Conservation (phyloP, 2,888 invertebrate species). For the Encarsia formosa region DNA sequence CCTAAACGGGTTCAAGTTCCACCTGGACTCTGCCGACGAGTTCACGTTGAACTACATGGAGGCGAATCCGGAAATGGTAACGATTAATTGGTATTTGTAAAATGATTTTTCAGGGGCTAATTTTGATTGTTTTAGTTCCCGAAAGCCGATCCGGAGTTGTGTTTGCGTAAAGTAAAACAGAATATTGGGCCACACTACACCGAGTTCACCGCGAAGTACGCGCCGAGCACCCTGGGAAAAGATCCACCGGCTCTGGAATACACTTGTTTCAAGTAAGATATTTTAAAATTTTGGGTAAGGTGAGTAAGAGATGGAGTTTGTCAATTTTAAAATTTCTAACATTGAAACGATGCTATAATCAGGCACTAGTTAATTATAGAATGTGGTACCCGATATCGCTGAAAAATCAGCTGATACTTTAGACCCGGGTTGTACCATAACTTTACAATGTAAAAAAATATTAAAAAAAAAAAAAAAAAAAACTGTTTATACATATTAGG, state of each 20-base stretch:
- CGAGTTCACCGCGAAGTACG: conserved; percentile 69
- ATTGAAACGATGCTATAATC: too few species aligned
- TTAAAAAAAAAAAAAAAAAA: too few species aligned
- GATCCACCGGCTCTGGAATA: neutral
- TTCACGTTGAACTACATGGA: conserved; percentile 88
- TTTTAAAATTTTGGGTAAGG: neutral
- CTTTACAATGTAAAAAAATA: too few species aligned
- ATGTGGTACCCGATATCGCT: too few species aligned
- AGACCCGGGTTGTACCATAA: too few species aligned
- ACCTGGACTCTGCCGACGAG: conserved; percentile 77
- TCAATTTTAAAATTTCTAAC: too few species aligned
- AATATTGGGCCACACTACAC: conserved; percentile 68
- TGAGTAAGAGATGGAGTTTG: too few species aligned
- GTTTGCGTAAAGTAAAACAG: conserved; percentile 71
- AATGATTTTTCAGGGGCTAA: too few species aligned
- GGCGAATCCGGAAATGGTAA: conserved; percentile 66
- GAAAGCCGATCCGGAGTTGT: conserved; percentile 66
- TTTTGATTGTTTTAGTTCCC: conserved; percentile 65
- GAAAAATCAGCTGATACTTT: too few species aligned
- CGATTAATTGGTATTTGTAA: conserved; percentile 11
- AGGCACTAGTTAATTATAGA: too few species aligned
- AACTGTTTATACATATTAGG: too few species aligned
- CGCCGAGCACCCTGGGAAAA: conserved; percentile 48
- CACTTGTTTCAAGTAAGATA: conserved; percentile 12
- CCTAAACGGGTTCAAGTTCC: conserved; percentile 74